Percentiles rank a stretch among this genome's conserved stretches.
These are phyloP conservation scores for Crotalus helleri DNA, from an alignment of 2,113 vertebrate genomes.

Conservation along the genomic window DNA sequence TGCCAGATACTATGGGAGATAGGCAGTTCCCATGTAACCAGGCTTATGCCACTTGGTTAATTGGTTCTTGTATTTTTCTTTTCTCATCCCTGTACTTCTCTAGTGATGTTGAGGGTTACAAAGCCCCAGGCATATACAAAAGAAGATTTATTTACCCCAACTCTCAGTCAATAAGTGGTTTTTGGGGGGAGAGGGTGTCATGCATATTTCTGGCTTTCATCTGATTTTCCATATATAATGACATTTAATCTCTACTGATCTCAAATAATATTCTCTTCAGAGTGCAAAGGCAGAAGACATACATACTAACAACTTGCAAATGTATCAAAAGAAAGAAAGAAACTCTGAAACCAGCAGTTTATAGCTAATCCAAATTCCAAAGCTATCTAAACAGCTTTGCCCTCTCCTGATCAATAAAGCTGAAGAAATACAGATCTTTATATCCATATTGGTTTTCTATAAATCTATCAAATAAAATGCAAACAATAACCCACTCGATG, in stretches of 20 bases:
- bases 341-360: constrained; percentile 57
- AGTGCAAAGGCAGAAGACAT: neutral
- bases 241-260: neutral
- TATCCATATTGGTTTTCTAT: constrained; percentile 60
- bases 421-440: constrained; percentile 64
- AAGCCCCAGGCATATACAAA: neutral
- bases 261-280: neutral
- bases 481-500: constrained; percentile 44
- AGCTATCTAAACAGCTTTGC: constrained; percentile 60
- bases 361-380: constrained; percentile 62
- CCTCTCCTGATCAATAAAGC: constrained; percentile 65
- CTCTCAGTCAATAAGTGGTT: neutral
- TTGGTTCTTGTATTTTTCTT: neutral
- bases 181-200: neutral
- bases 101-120: neutral
- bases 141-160: neutral
- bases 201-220: neutral
- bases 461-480: constrained; percentile 57
- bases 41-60: neutral
- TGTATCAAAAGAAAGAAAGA: constrained; percentile 48
- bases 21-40: neutral
- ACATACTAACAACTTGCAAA: neutral
- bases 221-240: neutral
- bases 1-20: neutral
- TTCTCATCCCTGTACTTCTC: neutral